Percentiles rank a stretch among this genome's conserved stretches.
These are phyloP conservation scores for Cheilosia impressa DNA, from an alignment of 2,888 invertebrate species.

Conservation along the genomic window DNA sequence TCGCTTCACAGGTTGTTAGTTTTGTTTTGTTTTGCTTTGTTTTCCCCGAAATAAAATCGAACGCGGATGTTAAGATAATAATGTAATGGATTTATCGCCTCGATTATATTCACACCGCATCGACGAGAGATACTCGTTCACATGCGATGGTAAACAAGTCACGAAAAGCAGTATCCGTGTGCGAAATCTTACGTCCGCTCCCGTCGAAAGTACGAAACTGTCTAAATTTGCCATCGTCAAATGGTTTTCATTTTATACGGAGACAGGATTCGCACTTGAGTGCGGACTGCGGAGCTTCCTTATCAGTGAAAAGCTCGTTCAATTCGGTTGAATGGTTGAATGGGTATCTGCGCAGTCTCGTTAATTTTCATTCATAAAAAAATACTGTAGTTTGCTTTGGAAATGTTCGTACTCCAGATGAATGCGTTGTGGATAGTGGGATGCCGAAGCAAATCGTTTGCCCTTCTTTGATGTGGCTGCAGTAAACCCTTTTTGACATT, in stretches of 20 bases:
- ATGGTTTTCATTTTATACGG: constrained; percentile 37
- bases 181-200: constrained; percentile 2
- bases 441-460: not conserved
- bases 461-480: not conserved
- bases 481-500: not conserved
- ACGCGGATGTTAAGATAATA: constrained; percentile 56
- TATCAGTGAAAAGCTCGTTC: constrained; percentile 57
- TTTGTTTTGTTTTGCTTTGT: constrained; percentile 12
- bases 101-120: constrained; percentile 4
- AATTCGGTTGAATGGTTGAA: constrained; percentile 28
- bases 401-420: not conserved
- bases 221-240: constrained; percentile 13
- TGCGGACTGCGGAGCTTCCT: constrained; percentile 35
- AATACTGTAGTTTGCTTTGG: not conserved
- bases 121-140: not conserved
- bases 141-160: not conserved
- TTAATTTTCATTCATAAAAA: constrained; percentile 45
- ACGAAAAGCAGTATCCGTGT: not conserved
- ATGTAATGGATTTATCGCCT: constrained; percentile 38
- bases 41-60: constrained; percentile 12
- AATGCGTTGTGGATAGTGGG: not conserved
- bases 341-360: constrained; percentile 48
- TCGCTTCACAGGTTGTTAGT: constrained; percentile 56
- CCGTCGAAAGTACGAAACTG: constrained; percentile 26
- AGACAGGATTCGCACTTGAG: constrained; percentile 25